A percentile compares a stretch with the other conserved stretches of the same genome.
These are phyloP conservation scores for Hoplodrina blanda DNA, from an alignment of 2,888 invertebrate species.

Conservation along the genomic window DNA sequence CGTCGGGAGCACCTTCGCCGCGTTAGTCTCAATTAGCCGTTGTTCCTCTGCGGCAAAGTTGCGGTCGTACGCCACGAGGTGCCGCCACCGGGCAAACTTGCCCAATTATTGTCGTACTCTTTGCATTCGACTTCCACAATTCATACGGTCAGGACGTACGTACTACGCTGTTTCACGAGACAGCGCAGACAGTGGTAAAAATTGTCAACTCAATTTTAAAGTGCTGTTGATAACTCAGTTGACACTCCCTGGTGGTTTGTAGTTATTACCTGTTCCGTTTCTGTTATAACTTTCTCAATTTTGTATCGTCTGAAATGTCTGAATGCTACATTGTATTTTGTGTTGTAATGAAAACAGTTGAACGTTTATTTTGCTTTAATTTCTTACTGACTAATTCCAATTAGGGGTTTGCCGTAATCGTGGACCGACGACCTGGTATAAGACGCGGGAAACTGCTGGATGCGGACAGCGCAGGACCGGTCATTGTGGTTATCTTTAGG, in stretches of 20 bases:
- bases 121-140: constrained; percentile 70
- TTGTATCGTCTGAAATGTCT: constrained; percentile 17
- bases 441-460: no score
- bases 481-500: no score
- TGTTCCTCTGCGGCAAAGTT: constrained; percentile 68
- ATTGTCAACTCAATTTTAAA: constrained; percentile 57
- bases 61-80: constrained; percentile 55
- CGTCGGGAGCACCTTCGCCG: constrained; percentile 71
- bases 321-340: constrained; percentile 34
- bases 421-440: no score
- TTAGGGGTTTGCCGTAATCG: no score
- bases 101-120: constrained; percentile 81
- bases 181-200: constrained; percentile 33
- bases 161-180: constrained; percentile 34
- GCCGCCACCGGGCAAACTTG: constrained; percentile 75
- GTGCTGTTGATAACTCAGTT: constrained; percentile 48
- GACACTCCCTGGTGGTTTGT: constrained; percentile 42
- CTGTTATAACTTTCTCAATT: constrained; percentile 57
- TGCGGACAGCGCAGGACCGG: no score
- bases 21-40: constrained; percentile 81
- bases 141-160: constrained; percentile 43
- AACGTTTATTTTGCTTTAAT: constrained; percentile 33
- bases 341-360: constrained; percentile 21
- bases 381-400: constrained; percentile 13
- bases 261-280: constrained; percentile 46